phyloP scores from a whole-genome alignment of 2,113 vertebrate genomes.

The Dasyurus viverrinus region DNA sequence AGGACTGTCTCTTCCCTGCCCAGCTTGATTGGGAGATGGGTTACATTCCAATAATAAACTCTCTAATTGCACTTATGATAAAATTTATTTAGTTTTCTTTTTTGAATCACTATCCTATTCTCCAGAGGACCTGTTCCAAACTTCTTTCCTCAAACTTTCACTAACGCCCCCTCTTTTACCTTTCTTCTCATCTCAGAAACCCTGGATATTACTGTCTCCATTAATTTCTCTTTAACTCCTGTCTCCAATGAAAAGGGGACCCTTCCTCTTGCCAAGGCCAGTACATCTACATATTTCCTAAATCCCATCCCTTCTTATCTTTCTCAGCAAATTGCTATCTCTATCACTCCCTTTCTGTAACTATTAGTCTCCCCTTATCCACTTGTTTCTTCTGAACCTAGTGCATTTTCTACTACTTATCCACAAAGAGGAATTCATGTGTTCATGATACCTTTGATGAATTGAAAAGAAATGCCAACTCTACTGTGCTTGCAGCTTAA shows the following conservation, averaged over 20 bases:
- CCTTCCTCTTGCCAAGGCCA: not conserved
- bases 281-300: not conserved
- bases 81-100: not conserved
- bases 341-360: not conserved
- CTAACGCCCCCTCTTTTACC: not conserved
- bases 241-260: not conserved
- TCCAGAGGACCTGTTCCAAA: not conserved
- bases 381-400: not conserved
- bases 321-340: not conserved
- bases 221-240: not conserved
- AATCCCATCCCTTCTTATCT: not conserved
- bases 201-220: not conserved
- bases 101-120: not conserved
- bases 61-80: not conserved
- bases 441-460: not conserved
- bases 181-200: not conserved
- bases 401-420: not conserved
- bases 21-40: not conserved
- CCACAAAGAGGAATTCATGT: not conserved
- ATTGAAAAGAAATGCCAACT: slow-evolving; percentile 28
- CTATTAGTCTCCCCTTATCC: not conserved
- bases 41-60: not conserved
- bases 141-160: not conserved
- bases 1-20: not conserved
- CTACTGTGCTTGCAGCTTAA: not conserved